Base-by-base conservation (phyloP, 2,888 invertebrate genomes). In the Encarsia formosa region DNA sequence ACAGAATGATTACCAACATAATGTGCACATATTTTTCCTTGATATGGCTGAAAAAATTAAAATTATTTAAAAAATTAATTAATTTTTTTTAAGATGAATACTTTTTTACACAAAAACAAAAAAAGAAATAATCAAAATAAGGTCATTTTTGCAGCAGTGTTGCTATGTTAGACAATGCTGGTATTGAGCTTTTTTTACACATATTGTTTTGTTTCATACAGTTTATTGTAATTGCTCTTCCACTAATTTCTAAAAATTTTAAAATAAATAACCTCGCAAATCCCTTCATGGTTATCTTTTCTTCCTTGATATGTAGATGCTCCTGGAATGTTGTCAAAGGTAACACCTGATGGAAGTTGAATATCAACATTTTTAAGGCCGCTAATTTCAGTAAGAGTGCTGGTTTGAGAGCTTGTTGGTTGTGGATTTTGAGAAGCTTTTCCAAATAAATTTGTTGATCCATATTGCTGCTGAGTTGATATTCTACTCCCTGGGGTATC, bases 1-100 rank as follows among this genome's bases (percentile, higher is more conserved):
- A 97, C 91, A 65, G 85, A 86, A 62, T 87, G 82, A 63, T 88
- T 88, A 54, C 83, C 84, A 48, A 96, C 79, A 71, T 85, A 88
- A 51, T 84, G 80, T 47, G 81, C 81, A 74, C 97, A 97, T 6
- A 86, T 86, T 55, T 79, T 81, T 2, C 96, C 95, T 47, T 81
- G 78, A 75, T 96, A 96, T 22, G 86, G 75, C 78, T 95, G 87
- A 4, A 56, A 53, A 18, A 52, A 48, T 32, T 9, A n/a, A n/a
- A n/a, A n/a, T n/a, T n/a, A n/a, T n/a, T n/a, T n/a, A n/a, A n/a
- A n/a, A n/a, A n/a, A n/a, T n/a, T n/a, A n/a, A n/a, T n/a, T n/a
- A n/a, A n/a, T n/a, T n/a, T n/a, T n/a, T n/a, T n/a, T n/a, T n/a
- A n/a, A n/a, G n/a, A n/a, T n/a, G n/a, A n/a, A n/a, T n/a, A n/a